Evolutionary conservation across 2,113 vertebrate species (phyloP).

Genomic region (Misgurnus mizolepis): DNA sequence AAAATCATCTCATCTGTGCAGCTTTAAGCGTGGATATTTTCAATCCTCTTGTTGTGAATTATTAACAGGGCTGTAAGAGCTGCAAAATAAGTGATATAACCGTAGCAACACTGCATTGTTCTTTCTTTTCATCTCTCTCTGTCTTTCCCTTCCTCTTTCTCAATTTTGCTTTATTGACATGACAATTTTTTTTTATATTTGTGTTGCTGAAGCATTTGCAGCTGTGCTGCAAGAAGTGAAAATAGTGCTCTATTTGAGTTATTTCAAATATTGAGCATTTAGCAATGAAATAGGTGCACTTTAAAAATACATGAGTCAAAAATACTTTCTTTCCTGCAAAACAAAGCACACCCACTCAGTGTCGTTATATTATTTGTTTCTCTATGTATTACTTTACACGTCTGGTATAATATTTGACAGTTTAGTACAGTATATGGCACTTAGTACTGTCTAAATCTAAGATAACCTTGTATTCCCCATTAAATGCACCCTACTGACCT

Average conservation of each 20-base stretch:
- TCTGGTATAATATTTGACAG: too few relatives aligned
- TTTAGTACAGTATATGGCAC: too few relatives aligned
- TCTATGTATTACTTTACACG: too few relatives aligned
- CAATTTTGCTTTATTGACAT: too few relatives aligned
- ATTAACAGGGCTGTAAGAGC: conserved; percentile 24
- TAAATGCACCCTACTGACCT: not conserved
- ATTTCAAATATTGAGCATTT: too few relatives aligned
- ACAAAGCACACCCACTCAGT: not conserved
- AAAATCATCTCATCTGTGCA: not conserved
- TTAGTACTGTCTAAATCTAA: not conserved
- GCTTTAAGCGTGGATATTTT: not conserved
- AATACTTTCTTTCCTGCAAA: not conserved
- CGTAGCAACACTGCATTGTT: conserved; percentile 25
- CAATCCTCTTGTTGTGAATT: conserved; percentile 34
- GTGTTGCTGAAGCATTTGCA: too few relatives aligned
- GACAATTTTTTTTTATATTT: too few relatives aligned
- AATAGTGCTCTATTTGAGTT: too few relatives aligned
- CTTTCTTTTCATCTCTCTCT: not conserved
- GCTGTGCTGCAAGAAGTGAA: too few relatives aligned
- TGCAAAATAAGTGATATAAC: conserved; percentile 6
- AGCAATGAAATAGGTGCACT: too few relatives aligned
- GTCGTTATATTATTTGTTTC: not conserved
- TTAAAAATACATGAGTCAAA: too few relatives aligned
- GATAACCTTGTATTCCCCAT: not conserved
- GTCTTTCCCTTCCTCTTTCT: not conserved